Conservation (phyloP, 1,140 invertebrate species). For the Megalopta genalis region DNA sequence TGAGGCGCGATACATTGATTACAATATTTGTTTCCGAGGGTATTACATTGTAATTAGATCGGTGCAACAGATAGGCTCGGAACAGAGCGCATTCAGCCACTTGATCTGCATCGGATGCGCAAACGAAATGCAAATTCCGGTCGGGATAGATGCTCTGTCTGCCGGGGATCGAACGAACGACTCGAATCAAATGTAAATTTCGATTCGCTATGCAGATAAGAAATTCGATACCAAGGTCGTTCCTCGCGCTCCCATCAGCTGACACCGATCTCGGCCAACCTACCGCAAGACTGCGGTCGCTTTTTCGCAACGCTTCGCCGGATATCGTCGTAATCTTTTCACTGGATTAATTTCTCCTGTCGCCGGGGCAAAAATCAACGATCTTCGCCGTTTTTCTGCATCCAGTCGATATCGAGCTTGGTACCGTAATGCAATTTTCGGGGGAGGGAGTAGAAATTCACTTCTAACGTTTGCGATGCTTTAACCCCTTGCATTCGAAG, state of each 20-base stretch:
- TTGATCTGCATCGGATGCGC: not conserved
- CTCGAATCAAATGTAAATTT: constrained; percentile 36
- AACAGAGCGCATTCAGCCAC: not conserved
- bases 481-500: too few relatives aligned
- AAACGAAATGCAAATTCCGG: constrained; percentile 20
- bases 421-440: not conserved
- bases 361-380: not conserved
- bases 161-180: not conserved
- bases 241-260: constrained; percentile 26
- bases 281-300: constrained; percentile 15
- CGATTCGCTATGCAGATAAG: constrained; percentile 8
- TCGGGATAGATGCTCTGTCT: not conserved
- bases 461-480: not conserved
- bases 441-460: too few relatives aligned
- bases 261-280: constrained; percentile 25
- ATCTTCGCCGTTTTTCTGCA: not conserved
- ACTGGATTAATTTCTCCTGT: constrained; percentile 26
- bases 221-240: constrained; percentile 32
- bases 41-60: constrained; percentile 38
- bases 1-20: not conserved
- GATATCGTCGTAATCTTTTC: constrained; percentile 19
- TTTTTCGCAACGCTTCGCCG: constrained; percentile 33
- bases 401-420: not conserved
- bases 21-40: constrained; percentile 20
- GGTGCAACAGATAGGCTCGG: constrained; percentile 5